Evolutionary conservation across 2,113 vertebrate genomes (phyloP), one percentile per base, ranked within the genome.

Genomic region (Chaetorhynchus papuensis): DNA sequence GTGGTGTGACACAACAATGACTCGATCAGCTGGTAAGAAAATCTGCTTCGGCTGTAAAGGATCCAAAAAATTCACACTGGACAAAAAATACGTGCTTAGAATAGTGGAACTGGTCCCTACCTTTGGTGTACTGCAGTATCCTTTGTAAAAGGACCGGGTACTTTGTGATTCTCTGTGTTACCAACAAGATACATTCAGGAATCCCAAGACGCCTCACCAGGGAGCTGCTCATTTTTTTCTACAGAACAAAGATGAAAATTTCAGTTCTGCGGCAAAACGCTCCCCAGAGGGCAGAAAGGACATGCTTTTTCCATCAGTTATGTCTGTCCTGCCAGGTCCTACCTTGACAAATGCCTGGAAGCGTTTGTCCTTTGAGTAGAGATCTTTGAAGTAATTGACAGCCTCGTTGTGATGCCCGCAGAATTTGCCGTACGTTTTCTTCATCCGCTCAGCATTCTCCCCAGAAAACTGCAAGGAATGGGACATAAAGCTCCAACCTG

Each of bases 101-200:
- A 72, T 19, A 47, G 17, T 76, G 45, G 33, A 94, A 52, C 7
- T 12, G 23, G 15, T 52, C 15, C 95, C 97, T 77, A 99, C 99
- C 99, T 98, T 98, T 99, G 57, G 99, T 99, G 97, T 99, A 98
- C 83, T 99, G 99, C 49, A 99, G 94, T 94, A 99, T 98, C 91
- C 99, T 98, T 79, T 99, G 99, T 76, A 99, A 97, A 80, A 99
- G 95, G 61, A 99, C 99, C 0, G 99, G 99, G 93, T 99, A 99
- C 96, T 99, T 99, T 37, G 99, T 99, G 97, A 99, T 99, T 92
- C 99, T 98, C 97, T 99, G 99, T 15, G 99, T 99, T 61, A 99
- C 99, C 53, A 99, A 97, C 94, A 99, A 94, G 84, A 99, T 99
- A 97, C 99, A 99, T 93, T 99, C 99, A 28, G 99, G 99, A 95